These are phyloP conservation scores for Epiblema foenella DNA, from an alignment of 2,888 invertebrate species.

Conservation along the genomic window DNA sequence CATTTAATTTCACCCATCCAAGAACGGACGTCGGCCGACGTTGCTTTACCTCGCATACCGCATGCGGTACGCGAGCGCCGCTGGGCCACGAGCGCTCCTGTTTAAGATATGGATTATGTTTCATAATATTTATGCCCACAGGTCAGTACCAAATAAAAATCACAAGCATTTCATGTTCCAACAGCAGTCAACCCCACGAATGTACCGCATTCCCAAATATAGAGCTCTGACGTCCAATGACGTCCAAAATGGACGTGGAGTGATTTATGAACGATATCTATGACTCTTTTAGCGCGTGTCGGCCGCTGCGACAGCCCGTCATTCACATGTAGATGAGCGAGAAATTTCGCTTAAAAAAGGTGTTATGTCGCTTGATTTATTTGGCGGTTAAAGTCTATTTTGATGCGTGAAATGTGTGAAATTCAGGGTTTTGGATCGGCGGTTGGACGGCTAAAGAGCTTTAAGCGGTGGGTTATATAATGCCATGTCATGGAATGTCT, in stretches of 20 bases:
- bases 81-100: no score
- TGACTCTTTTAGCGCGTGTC: conserved; percentile 45
- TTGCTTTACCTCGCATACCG: no score
- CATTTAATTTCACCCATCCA: no score
- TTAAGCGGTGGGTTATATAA: conserved; percentile 10
- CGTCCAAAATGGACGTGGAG: conserved; percentile 41
- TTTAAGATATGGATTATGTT: neutral
- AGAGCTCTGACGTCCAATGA: conserved; percentile 31
- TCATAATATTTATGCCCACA: neutral
- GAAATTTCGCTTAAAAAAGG: conserved; percentile 20
- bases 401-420: neutral
- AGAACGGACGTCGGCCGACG: no score
- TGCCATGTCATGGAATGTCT: conserved; percentile 15
- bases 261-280: conserved; percentile 49
- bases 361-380: conserved; percentile 4
- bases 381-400: neutral
- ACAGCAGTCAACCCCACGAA: conserved; percentile 5
- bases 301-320: conserved; percentile 41
- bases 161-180: neutral
- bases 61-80: no score
- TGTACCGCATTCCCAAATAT: conserved; percentile 26
- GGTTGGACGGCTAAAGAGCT: conserved; percentile 16
- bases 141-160: neutral
- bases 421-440: conserved; percentile 4
- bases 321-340: conserved; percentile 40